phyloP scores from a whole-genome alignment of 2,888 invertebrate genomes.

The Clanis bilineata region DNA sequence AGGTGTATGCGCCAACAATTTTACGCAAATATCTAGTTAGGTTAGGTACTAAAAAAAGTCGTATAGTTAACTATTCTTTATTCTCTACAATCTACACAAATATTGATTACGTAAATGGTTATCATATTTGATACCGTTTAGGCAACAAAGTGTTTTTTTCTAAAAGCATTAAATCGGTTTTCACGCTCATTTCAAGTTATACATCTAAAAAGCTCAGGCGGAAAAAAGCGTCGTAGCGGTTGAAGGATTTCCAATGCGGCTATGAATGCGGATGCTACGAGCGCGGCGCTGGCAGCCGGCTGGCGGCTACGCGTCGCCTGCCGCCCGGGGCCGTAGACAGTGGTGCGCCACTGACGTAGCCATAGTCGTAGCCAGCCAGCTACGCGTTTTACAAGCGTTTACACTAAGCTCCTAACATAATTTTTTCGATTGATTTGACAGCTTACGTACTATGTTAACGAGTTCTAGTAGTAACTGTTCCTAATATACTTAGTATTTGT shows the following conservation, averaged over 20 bases:
- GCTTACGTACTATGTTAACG: neutral
- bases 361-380: constrained; percentile 29
- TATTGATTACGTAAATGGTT: neutral
- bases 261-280: constrained; percentile 24
- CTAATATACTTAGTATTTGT: neutral
- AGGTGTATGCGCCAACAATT: too few relatives aligned
- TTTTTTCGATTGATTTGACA: neutral
- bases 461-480: neutral
- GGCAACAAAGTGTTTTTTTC: neutral
- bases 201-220: neutral
- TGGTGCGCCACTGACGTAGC: constrained; percentile 15
- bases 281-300: constrained; percentile 7
- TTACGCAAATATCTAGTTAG: neutral
- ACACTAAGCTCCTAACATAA: neutral
- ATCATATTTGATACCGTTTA: neutral
- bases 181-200: neutral
- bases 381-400: constrained; percentile 28
- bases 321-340: constrained; percentile 12
- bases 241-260: constrained; percentile 18
- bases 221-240: neutral
- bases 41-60: neutral
- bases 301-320: constrained; percentile 12
- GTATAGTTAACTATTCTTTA: neutral
- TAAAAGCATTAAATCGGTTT: neutral
- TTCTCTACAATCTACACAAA: too few relatives aligned